Percentiles rank a stretch among this genome's conserved stretches.
Evolutionary conservation across 2,113 vertebrate genomes (phyloP).

Genomic region (Myotis brandtii): DNA sequence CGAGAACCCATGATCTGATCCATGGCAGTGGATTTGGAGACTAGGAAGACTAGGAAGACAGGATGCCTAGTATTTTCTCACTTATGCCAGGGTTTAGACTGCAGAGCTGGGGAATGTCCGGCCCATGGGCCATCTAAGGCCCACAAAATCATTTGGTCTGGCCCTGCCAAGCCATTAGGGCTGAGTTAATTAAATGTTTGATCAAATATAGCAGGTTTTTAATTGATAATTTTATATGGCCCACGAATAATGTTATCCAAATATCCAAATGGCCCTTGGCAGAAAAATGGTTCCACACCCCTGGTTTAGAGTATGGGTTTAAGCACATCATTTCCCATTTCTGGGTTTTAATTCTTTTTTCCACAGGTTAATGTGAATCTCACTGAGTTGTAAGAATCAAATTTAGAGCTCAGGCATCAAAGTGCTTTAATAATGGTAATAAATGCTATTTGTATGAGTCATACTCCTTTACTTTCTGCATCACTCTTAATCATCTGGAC

Average conservation of each 20-base stretch:
- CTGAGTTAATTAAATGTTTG: too few species aligned
- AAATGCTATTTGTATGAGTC: neutral
- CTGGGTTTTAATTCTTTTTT: conserved; percentile 33
- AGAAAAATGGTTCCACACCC: too few species aligned
- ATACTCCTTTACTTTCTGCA: neutral
- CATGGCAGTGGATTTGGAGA: neutral
- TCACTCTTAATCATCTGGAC: conserved; percentile 4
- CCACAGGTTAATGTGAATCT: conserved; percentile 9
- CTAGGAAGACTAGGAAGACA: neutral
- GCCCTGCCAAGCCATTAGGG: too few species aligned
- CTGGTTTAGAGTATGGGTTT: neutral
- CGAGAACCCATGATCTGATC: neutral
- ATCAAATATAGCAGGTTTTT: too few species aligned
- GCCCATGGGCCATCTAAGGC: too few species aligned
- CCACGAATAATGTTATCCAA: too few species aligned
- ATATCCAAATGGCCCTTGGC: too few species aligned
- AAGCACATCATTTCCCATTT: conserved; percentile 30
- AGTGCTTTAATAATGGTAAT: neutral
- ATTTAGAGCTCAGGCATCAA: conserved; percentile 6
- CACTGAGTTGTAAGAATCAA: conserved; percentile 37
- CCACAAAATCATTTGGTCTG: too few species aligned
- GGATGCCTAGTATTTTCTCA: neutral
- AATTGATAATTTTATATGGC: too few species aligned
- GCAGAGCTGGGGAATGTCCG: too few species aligned
- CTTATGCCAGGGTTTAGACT: neutral